Conservation (phyloP, 2,113 vertebrate species). For the Ancistrus triradiatus region DNA sequence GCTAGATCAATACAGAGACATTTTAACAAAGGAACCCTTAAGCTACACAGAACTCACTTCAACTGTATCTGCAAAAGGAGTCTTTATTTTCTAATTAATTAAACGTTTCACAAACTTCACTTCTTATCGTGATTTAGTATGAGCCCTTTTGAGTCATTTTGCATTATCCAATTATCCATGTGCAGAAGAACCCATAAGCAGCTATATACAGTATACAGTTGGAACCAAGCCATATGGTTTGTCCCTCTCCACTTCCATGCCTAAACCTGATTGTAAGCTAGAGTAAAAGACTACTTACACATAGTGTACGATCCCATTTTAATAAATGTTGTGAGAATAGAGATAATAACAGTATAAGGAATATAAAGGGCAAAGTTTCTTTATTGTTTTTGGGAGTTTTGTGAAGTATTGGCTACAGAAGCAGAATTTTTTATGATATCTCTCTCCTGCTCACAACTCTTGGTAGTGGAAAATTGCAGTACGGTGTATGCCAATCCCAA, state of each 20-base stretch:
- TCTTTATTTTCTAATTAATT: slow-evolving; percentile 34
- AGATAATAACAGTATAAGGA: slow-evolving; percentile 8
- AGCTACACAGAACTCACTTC: slow-evolving; percentile 25
- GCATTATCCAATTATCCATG: slow-evolving; percentile 9
- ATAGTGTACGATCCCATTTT: not conserved
- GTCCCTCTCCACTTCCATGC: not conserved
- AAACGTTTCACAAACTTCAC: slow-evolving; percentile 26
- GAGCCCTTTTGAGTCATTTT: slow-evolving; percentile 5
- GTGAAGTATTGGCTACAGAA: slow-evolving; percentile 12
- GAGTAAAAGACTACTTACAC: not conserved
- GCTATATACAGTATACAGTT: not conserved
- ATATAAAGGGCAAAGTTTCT: not conserved
- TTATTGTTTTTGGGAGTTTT: slow-evolving; percentile 18
- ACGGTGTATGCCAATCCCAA: slow-evolving; percentile 23
- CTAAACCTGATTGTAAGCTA: not conserved
- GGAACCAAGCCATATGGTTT: not conserved
- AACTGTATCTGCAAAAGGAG: slow-evolving; percentile 27
- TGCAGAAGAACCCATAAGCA: slow-evolving; percentile 8
- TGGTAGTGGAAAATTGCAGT: slow-evolving; percentile 16
- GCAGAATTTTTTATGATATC: slow-evolving; percentile 9
- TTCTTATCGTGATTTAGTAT: slow-evolving; percentile 19
- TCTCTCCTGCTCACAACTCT: slow-evolving; percentile 10
- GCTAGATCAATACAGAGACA: slow-evolving; percentile 43
- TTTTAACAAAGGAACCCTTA: slow-evolving; percentile 35
- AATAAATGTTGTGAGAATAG: slow-evolving; percentile 17